These are phyloP conservation scores for Aselliscus stoliczkanus DNA, from an alignment of 2,797 vertebrate genomes.

Conservation along the genomic window DNA sequence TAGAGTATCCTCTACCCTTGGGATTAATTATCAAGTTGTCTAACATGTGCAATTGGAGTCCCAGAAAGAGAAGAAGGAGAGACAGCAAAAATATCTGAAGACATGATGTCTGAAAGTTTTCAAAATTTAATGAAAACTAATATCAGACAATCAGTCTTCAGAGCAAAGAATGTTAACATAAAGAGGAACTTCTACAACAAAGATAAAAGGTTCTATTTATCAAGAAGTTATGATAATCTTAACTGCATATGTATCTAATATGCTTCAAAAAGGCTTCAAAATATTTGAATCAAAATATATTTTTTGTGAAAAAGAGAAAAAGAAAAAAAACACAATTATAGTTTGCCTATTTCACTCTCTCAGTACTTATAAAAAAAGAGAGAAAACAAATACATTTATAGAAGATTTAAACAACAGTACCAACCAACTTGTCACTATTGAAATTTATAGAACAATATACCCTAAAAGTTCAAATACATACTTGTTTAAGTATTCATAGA, in stretches of 20 bases:
- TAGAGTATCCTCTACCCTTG: no score
- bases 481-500: neutral
- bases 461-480: neutral
- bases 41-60: neutral
- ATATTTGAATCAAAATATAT: neutral
- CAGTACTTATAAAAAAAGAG: neutral
- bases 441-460: neutral
- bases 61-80: neutral
- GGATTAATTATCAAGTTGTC: neutral
- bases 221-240: neutral
- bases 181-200: neutral
- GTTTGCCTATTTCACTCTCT: neutral
- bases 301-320: no score
- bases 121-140: neutral
- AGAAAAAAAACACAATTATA: neutral
- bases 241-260: neutral
- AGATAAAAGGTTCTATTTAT: neutral
- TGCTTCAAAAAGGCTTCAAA: neutral
- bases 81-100: neutral
- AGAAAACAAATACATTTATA: neutral
- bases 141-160: neutral
- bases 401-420: neutral
- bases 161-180: neutral
- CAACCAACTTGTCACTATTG: neutral
- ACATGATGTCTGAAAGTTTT: neutral